Percentiles rank a stretch among this genome's conserved stretches.
These are phyloP conservation scores for Pyrgus malvae DNA, from an alignment of 2,888 invertebrate genomes.

Conservation along the genomic window DNA sequence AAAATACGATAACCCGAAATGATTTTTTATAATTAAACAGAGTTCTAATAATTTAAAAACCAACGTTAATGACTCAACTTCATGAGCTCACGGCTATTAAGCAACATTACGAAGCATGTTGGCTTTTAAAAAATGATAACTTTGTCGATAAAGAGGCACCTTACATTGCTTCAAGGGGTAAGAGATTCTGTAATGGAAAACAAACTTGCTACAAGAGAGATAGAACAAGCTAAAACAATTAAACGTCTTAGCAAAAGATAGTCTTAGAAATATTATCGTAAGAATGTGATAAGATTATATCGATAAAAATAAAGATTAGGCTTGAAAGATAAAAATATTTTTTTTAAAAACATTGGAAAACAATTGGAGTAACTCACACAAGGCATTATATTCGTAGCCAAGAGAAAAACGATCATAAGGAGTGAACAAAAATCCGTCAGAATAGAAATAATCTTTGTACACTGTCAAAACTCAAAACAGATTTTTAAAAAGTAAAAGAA, in stretches of 20 bases:
- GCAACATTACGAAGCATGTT: no score
- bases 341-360: slow-evolving; percentile 37
- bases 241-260: background rate
- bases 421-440: background rate
- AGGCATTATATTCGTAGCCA: background rate
- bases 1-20: no score
- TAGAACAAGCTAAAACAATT: background rate
- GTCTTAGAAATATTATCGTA: background rate
- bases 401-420: background rate
- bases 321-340: background rate
- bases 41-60: no score
- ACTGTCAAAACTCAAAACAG: no score
- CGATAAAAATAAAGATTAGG: slow-evolving; percentile 2
- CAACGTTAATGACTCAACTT: no score
- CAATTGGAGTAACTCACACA: no score
- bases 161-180: background rate
- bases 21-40: no score
- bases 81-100: no score
- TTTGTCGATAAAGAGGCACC: no score
- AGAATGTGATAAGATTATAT: slow-evolving; percentile 8
- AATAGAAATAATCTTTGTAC: background rate
- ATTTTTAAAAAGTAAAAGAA: no score
- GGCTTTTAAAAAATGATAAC: no score
- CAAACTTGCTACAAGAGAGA: no score
- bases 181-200: background rate